phyloP scores from a whole-genome alignment of 2,797 vertebrate species.

The Paramormyrops hopkinsi region DNA sequence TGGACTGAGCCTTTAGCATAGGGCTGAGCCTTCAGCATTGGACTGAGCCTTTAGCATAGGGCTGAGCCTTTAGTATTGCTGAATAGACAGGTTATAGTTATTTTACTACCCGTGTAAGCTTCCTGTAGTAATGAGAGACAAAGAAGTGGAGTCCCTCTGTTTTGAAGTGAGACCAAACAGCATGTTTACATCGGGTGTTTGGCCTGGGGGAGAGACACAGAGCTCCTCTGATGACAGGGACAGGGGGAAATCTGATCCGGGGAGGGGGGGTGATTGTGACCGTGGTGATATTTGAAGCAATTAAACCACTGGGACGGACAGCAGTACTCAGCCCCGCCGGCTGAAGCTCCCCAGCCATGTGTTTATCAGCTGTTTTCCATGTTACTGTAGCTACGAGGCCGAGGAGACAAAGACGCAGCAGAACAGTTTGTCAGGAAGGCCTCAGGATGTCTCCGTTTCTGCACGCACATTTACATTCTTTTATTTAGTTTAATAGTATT shows the following conservation, averaged over 20 bases:
- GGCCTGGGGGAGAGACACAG: neutral
- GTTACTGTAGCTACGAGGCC: conserved; percentile 47
- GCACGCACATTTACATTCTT: neutral
- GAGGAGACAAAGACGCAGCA: conserved; percentile 25
- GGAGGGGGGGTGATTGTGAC: conserved; percentile 37
- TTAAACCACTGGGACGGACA: conserved; percentile 42
- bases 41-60: too few relatives aligned
- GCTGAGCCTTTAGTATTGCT: neutral
- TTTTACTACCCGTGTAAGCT: neutral
- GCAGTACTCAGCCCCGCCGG: conserved; percentile 41
- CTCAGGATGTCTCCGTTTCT: neutral
- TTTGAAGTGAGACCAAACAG: neutral
- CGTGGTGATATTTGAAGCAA: conserved; percentile 35
- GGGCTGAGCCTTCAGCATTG: too few relatives aligned
- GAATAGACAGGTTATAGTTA: neutral
- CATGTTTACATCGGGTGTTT: neutral
- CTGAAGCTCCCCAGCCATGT: conserved; percentile 45
- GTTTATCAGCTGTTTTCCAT: conserved; percentile 38
- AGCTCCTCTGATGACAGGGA: neutral
- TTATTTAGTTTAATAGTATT: neutral
- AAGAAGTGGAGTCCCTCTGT: neutral
- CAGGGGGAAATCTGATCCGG: conserved; percentile 44
- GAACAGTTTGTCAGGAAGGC: too few relatives aligned
- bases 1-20: too few relatives aligned
- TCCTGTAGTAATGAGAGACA: neutral